phyloP scores from a whole-genome alignment of 2,888 invertebrate species.

The Synergus umbraculus region DNA sequence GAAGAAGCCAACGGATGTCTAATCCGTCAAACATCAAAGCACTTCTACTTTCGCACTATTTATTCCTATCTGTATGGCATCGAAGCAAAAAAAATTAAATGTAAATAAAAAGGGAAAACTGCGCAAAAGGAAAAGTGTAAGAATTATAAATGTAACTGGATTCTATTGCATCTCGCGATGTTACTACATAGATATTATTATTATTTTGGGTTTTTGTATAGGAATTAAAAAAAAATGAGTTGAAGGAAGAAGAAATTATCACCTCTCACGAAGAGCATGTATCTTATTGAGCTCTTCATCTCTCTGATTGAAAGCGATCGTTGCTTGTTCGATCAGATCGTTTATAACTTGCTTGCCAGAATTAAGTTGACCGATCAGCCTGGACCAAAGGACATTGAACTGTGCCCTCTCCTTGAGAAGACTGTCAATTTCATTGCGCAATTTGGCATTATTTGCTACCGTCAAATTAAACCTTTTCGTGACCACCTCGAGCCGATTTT shows the following conservation, averaged over 20 bases:
- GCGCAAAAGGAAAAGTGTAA: background rate
- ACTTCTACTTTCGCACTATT: constrained; percentile 16
- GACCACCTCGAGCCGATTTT: constrained; percentile 87
- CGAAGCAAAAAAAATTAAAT: background rate
- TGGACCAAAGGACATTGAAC: constrained; percentile 90
- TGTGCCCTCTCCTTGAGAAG: constrained; percentile 89
- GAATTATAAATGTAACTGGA: background rate
- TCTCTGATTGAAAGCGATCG: constrained; percentile 92
- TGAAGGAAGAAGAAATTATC: constrained; percentile 27
- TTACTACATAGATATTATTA: background rate
- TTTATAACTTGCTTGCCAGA: constrained; percentile 89
- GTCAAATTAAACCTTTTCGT: constrained; percentile 88
- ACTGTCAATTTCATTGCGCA: constrained; percentile 89
- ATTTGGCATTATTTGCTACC: constrained; percentile 84
- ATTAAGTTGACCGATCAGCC: constrained; percentile 86
- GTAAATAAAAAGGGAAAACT: background rate
- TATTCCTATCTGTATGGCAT: background rate
- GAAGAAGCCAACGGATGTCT: constrained; percentile 21
- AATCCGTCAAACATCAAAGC: constrained; percentile 33
- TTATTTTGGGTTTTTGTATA: too few species aligned
- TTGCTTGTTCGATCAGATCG: constrained; percentile 92
- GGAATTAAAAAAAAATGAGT: background rate
- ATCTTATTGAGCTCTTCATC: constrained; percentile 90
- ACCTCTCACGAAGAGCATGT: constrained; percentile 85
- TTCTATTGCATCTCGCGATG: background rate